Conservation (phyloP, 1,140 invertebrate genomes). For the Drosophila sp. region DNA sequence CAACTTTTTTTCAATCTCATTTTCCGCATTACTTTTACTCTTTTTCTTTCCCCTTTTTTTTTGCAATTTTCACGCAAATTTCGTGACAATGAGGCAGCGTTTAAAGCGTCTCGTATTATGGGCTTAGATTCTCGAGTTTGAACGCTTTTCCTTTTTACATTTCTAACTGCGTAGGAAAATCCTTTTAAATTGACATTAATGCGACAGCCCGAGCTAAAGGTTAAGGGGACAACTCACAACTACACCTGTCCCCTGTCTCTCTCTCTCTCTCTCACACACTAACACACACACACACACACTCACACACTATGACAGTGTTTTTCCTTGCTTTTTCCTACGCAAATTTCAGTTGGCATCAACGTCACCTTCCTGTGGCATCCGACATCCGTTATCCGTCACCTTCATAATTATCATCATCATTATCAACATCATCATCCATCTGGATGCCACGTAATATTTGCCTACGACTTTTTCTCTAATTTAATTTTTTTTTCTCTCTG, state of each 20-base stretch:
- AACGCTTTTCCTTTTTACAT: slow-evolving; percentile 11
- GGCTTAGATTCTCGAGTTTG: slow-evolving; percentile 21
- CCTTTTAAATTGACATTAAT: slow-evolving; percentile 59
- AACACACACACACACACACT: slow-evolving; percentile 15
- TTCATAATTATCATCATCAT: slow-evolving; percentile 30
- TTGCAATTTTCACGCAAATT: slow-evolving; percentile 25
- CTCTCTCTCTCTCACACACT: slow-evolving; percentile 1
- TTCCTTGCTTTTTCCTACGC: slow-evolving; percentile 15
- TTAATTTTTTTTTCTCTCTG: slow-evolving; percentile 58
- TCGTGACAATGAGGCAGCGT: slow-evolving; percentile 19
- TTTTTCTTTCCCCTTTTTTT: background rate
- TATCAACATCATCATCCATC: slow-evolving; percentile 30
- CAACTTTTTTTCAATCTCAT: background rate
- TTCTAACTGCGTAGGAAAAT: slow-evolving; percentile 21
- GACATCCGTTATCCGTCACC: slow-evolving; percentile 29
- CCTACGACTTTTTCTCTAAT: slow-evolving; percentile 75
- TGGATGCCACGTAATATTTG: slow-evolving; percentile 60
- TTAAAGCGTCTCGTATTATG: slow-evolving; percentile 27
- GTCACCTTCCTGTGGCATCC: slow-evolving; percentile 27
- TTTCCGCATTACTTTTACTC: background rate
- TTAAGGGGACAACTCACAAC: slow-evolving; percentile 35
- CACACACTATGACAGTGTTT: background rate
- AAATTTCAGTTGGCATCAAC: slow-evolving; percentile 43
- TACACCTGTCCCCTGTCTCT: background rate
- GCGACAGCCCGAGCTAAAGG: slow-evolving; percentile 36